Evolutionary conservation across 2,888 invertebrate species (phyloP), one percentile per base, ranked within the genome.

Genomic region (Leptura quadrifasciata): DNA sequence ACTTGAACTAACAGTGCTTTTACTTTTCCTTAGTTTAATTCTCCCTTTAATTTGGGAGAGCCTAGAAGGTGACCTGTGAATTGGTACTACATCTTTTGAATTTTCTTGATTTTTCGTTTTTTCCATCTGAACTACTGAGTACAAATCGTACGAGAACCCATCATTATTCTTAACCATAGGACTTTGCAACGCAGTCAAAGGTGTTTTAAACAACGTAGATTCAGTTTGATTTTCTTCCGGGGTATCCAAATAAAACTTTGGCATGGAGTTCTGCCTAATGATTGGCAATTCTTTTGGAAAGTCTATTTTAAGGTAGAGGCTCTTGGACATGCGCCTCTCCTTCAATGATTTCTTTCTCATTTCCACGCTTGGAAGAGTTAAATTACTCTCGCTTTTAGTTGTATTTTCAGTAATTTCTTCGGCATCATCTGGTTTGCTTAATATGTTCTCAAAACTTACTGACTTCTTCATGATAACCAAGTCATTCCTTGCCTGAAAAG

Each of bases 81-180:
- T 72, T n/a, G 81, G 76, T 2, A 76, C 70, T 1, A 76, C 58
- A 12, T 75, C 73, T 27, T 78, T 80, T 5, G 54, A 57, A 12
- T 60, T 64, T 17, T 74, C 76, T 27, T 78, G 76, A 17, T 70
- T 75, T 75, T 80, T 83, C 63, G 86, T 86, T n/a, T 86, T 87
- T 77, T 89, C 88, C 27, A 89, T 85, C 79, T 89, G 89, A 35
- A 89, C 89, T n/a, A 89, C 87, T 0, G 89, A 88, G 74, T 87
- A 85, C 72, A 89, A 81, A 80, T 89, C 89, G 72, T 85, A 88
- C n/a, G 82, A 83, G 27, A 83, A 83, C 20, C 82, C 82, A 3
- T 76, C 78, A 24, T 82, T n/a, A n/a, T n/a, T 82, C 3, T 78
- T 78, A 20, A 84, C 83, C 64, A 87, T 85, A 0, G 89, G 89